phyloP scores from a whole-genome alignment of 2,888 invertebrate genomes.

The Dorcus parallelipipedus region DNA sequence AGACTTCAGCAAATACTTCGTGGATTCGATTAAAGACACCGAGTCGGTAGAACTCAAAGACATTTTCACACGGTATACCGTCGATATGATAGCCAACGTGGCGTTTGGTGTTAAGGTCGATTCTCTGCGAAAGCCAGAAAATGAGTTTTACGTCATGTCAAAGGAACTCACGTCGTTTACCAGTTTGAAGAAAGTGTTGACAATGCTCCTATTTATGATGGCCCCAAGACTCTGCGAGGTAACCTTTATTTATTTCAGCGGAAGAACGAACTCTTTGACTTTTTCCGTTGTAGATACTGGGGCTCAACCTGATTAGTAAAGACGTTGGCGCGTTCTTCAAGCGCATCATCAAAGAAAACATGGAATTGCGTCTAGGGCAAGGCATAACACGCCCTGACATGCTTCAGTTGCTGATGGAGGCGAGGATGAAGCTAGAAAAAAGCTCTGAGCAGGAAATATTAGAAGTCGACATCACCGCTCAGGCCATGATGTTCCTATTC shows the following conservation, averaged over 20 bases:
- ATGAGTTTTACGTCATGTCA: conserved; percentile 53
- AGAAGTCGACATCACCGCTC: conserved; percentile 54
- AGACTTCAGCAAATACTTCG: conserved; percentile 23
- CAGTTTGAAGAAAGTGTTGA: background rate
- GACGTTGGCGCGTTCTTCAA: conserved; percentile 2
- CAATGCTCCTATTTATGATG: conserved; percentile 1
- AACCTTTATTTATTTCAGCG: background rate
- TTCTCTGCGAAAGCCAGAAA: conserved; percentile 53
- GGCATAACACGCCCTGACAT: conserved; percentile 35
- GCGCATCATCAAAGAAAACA: conserved; percentile 6
- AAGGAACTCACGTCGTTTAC: conserved; percentile 15
- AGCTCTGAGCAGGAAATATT: conserved; percentile 21
- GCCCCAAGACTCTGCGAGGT: conserved; percentile 13
- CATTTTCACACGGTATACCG: conserved; percentile 53
- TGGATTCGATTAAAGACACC: conserved; percentile 22
- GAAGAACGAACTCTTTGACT: no score
- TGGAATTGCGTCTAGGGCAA: conserved; percentile 14
- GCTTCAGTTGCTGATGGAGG: conserved; percentile 54
- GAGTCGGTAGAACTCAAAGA: conserved; percentile 49
- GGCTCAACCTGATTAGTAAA: background rate
- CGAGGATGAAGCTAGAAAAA: conserved; percentile 39
- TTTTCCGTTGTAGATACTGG: conserved; percentile 5
- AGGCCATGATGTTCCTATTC: conserved; percentile 53
- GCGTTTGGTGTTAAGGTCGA: conserved; percentile 57
- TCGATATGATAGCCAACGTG: conserved; percentile 58